These are phyloP conservation scores for Remorina albescens DNA, from an alignment of 2,797 vertebrate genomes.

Conservation along the genomic window DNA sequence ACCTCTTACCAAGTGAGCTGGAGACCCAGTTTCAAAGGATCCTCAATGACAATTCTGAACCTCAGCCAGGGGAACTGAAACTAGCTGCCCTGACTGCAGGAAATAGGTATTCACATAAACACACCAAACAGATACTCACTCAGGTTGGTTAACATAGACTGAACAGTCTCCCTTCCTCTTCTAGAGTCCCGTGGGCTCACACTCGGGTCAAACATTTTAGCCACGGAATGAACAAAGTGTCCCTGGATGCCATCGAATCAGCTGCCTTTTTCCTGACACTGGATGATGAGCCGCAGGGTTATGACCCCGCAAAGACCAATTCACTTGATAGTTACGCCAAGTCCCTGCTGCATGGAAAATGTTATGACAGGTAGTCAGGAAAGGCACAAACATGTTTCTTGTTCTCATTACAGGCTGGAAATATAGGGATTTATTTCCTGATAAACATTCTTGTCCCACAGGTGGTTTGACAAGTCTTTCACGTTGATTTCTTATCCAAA, in stretches of 20 bases:
- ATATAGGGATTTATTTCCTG: neutral
- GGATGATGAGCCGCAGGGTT: constrained; percentile 89
- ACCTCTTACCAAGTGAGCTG: constrained; percentile 90
- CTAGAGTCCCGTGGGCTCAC: constrained; percentile 91
- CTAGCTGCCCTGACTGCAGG: constrained; percentile 92
- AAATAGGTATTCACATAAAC: constrained; percentile 84
- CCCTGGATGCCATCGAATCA: constrained; percentile 90
- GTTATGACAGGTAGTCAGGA: constrained; percentile 88
- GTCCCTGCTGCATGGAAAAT: constrained; percentile 94
- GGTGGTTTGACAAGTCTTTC: constrained; percentile 99
- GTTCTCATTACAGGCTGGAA: neutral
- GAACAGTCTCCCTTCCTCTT: constrained; percentile 2
- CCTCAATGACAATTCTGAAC: constrained; percentile 88
- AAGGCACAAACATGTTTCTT: neutral
- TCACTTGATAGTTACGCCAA: constrained; percentile 92
- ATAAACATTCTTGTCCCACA: constrained; percentile 50
- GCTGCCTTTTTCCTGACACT: constrained; percentile 92
- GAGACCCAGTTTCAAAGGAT: constrained; percentile 94
- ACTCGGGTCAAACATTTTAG: constrained; percentile 88
- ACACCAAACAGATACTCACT: neutral
- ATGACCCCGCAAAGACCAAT: constrained; percentile 65
- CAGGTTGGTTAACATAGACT: neutral
- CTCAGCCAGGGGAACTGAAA: constrained; percentile 89
- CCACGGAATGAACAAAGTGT: constrained; percentile 86
- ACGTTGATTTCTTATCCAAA: constrained; percentile 91